phyloP scores from a whole-genome alignment of 2,797 vertebrate genomes.

The Melanotaenia maccullochi region DNA sequence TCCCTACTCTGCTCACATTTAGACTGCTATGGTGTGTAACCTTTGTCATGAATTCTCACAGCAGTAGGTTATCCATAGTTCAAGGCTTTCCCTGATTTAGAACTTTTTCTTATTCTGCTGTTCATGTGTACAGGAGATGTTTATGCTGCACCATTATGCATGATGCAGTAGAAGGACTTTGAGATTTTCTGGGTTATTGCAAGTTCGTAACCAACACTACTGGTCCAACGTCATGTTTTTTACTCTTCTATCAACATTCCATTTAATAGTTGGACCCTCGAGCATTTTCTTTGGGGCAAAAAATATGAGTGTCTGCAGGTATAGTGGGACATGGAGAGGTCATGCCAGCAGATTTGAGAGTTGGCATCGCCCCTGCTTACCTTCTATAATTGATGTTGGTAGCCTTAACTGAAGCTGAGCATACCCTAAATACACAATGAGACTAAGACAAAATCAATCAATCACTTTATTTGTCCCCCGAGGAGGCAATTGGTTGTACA shows the following conservation, averaged over 20 bases:
- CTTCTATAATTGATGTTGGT: background rate
- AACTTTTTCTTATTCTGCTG: too few relatives aligned
- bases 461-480: too few relatives aligned
- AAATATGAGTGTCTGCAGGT: conserved; percentile 33
- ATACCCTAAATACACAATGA: background rate
- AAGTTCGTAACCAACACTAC: background rate
- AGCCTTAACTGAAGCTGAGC: conserved; percentile 4
- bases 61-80: too few relatives aligned
- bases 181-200: too few relatives aligned
- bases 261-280: background rate
- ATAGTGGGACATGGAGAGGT: conserved; percentile 19
- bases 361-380: background rate
- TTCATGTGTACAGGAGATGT: too few relatives aligned
- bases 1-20: too few relatives aligned
- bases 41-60: too few relatives aligned
- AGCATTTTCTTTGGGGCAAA: conserved; percentile 11
- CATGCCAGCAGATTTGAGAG: conserved; percentile 15
- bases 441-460: background rate
- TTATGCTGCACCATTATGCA: too few relatives aligned
- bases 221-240: conserved; percentile 23
- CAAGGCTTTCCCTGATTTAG: too few relatives aligned
- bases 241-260: conserved; percentile 22
- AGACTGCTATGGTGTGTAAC: too few relatives aligned
- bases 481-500: too few relatives aligned
- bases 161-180: too few relatives aligned